A percentile compares a stretch with the other conserved stretches of the same genome.
phyloP scores from a whole-genome alignment of 2,888 invertebrate species.

The Amiota mariae region DNA sequence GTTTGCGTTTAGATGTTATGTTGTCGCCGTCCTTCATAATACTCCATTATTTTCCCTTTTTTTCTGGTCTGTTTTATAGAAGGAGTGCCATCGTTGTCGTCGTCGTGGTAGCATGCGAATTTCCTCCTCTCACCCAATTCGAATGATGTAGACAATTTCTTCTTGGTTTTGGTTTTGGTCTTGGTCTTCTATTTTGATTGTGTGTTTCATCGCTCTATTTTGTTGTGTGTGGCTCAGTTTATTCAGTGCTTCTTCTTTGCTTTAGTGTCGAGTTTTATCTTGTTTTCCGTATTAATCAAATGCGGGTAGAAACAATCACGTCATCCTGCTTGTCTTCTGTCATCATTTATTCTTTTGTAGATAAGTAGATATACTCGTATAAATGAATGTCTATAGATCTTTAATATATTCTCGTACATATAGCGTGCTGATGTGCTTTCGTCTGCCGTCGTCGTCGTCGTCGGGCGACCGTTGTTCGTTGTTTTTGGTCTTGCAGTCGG shows the following conservation, averaged over 20 bases:
- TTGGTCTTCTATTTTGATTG: too few relatives aligned
- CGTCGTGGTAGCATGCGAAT: slow-evolving; percentile 2
- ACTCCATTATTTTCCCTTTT: slow-evolving; percentile 2
- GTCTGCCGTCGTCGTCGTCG: not conserved
- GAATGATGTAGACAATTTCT: too few relatives aligned
- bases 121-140: too few relatives aligned
- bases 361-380: slow-evolving; percentile 38
- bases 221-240: not conserved
- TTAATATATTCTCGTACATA: slow-evolving; percentile 16
- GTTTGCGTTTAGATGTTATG: slow-evolving; percentile 38
- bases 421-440: not conserved
- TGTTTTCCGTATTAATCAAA: slow-evolving; percentile 67
- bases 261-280: slow-evolving; percentile 57
- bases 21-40: slow-evolving; percentile 15
- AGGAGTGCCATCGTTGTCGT: slow-evolving; percentile 12
- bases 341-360: slow-evolving; percentile 13
- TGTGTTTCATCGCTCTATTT: too few relatives aligned
- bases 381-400: slow-evolving; percentile 15
- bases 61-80: not conserved
- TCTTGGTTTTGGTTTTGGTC: too few relatives aligned
- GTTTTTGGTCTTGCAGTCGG: not conserved
- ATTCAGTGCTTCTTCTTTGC: not conserved
- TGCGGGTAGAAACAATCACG: slow-evolving; percentile 64
- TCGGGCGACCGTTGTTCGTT: too few relatives aligned
- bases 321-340: slow-evolving; percentile 53